phyloP scores from a whole-genome alignment of 2,113 vertebrate genomes.

The Clarias batrachus region DNA sequence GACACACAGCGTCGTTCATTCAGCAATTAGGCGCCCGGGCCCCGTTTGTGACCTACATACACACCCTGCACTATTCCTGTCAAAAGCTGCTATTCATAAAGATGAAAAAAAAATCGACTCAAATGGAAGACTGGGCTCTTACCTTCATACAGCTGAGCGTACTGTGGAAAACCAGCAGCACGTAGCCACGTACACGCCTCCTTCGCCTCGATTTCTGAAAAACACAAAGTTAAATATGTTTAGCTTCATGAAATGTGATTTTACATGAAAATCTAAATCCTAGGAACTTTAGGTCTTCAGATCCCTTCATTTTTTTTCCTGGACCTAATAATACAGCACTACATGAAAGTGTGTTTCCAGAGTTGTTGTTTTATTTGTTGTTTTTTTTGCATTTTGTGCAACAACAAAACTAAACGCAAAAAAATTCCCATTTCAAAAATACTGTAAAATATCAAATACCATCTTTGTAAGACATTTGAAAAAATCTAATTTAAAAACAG shows the following conservation, averaged over 20 bases:
- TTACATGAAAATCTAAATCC: background rate
- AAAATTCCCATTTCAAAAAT: too few relatives aligned
- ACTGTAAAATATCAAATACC: too few relatives aligned
- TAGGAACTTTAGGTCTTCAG: background rate
- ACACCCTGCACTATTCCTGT: conserved; percentile 6
- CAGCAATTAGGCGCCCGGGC: background rate
- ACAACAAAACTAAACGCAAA: too few relatives aligned
- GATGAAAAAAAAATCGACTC: background rate
- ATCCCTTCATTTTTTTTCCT: background rate
- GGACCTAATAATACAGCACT: background rate
- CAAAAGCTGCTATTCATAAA: conserved; percentile 14
- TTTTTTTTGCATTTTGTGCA: background rate
- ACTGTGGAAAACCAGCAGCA: conserved; percentile 66
- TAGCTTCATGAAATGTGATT: background rate
- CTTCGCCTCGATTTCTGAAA: conserved; percentile 80
- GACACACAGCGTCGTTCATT: conserved; percentile 9
- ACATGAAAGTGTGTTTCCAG: background rate
- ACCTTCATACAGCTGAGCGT: conserved; percentile 89
- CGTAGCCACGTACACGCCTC: conserved; percentile 84
- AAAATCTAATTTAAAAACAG: too few relatives aligned
- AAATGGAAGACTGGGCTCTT: background rate
- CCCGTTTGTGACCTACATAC: background rate
- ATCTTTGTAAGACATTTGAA: too few relatives aligned
- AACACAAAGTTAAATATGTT: background rate
- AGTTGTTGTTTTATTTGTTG: background rate